Evolutionary conservation across 2,888 invertebrate genomes (phyloP).

Genomic region (Polietes domitor): DNA sequence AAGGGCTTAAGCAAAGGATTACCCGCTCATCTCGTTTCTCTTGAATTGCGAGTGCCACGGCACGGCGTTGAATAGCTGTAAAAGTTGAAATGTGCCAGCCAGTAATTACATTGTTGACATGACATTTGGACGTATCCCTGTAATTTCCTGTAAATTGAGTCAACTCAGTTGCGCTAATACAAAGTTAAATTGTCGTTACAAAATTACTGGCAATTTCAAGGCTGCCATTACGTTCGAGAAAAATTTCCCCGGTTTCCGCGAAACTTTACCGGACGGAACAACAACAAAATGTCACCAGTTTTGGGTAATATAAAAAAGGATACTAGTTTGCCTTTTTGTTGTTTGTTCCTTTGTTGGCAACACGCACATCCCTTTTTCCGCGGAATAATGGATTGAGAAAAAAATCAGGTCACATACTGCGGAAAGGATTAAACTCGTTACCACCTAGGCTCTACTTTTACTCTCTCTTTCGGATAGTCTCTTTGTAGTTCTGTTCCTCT

Average conservation of each 20-base stretch:
- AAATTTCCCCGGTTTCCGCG: neutral
- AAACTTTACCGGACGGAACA: neutral
- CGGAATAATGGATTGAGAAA: neutral
- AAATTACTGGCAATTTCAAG: conserved; percentile 18
- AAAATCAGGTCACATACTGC: neutral
- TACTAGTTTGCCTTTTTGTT: neutral
- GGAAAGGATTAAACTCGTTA: conserved; percentile 29
- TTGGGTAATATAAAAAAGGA: conserved; percentile 9
- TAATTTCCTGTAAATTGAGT: conserved; percentile 10
- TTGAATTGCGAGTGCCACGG: too few species aligned
- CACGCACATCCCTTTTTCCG: neutral
- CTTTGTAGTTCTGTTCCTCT: neutral
- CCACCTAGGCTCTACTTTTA: neutral
- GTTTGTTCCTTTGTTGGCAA: neutral
- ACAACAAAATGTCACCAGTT: conserved; percentile 5
- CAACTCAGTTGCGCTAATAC: conserved; percentile 43
- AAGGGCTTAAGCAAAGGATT: conserved; percentile 30
- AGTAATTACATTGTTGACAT: conserved; percentile 29
- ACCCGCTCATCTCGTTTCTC: neutral
- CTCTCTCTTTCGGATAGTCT: neutral
- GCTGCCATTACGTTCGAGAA: neutral
- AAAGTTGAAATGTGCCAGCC: neutral
- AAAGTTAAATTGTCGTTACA: conserved; percentile 48
- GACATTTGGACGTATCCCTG: neutral
- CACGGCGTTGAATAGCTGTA: neutral